Base-by-base conservation (phyloP, 2,888 invertebrate genomes). In the Megamerina dolium region DNA sequence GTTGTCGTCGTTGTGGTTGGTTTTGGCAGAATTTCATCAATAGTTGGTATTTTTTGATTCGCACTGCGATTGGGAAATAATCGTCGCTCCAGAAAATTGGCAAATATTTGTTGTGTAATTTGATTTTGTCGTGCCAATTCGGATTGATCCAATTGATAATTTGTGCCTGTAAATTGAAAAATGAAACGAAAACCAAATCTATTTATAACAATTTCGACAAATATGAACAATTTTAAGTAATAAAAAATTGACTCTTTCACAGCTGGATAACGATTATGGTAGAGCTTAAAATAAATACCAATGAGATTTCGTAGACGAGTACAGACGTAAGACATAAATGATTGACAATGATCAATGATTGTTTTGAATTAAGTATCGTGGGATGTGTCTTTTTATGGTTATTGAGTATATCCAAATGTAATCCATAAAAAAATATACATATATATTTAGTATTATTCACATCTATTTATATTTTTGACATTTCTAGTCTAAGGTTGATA, bases 71-170 rank as follows among this genome's bases (percentile, higher is more conserved):
- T 73, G 4, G 83, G 75, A 41, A 83, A 84, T 33, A 85, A 65
- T 32, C 80, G 78, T 62, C 82, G 79, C 66, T 85, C 83, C 50
- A 85, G 73, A 61, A 78, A 85, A 46, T 82, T 83, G 61, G 84
- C 82, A 53, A 85, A 75, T 54, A 85, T 84, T 74, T 84, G 83
- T 70, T 82, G 79, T 23, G 85, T 85, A 67, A 85, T 85, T 68
- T 79, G 77, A 74, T 85, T 85, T 75, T 85, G 84, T 50, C 84
- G 74, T 58, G 80, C 81, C 68, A 85, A 69, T 69, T 85, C 84
- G 54, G 76, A 75, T 54, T 72, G 60, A 50, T 75, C 71, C 51
- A 67, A 56, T 30, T 60, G 58, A 20, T 57, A 58, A 37, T 55
- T 48, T 33, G 45, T 38, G 29, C 59, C 62, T 62, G 43, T 35